Percentiles rank a stretch among this genome's conserved stretches.
Conservation (phyloP, 2,797 vertebrate species). For the Nannoperca obscura region DNA sequence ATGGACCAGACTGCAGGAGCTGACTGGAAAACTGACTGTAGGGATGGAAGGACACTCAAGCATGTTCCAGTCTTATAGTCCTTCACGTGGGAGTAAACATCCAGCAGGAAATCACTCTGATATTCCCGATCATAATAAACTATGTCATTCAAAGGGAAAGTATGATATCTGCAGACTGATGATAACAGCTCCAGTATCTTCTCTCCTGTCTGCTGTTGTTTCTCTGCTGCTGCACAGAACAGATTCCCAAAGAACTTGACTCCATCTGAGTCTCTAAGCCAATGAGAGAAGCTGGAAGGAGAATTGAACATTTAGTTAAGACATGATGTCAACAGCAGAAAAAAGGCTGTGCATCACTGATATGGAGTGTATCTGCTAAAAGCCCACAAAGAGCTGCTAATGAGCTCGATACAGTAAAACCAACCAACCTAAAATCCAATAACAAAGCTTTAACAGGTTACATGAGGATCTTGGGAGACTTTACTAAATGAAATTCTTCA, state of each 20-base stretch:
- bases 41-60: no score
- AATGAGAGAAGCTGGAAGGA: neutral
- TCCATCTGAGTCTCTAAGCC: neutral
- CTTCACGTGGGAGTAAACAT: no score
- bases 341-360: neutral
- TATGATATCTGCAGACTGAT: slow-evolving; percentile 25
- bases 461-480: no score
- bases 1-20: no score
- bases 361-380: neutral
- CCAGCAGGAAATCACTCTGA: neutral
- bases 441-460: no score
- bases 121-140: neutral
- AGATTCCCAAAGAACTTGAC: slow-evolving; percentile 18
- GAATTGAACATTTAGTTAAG: neutral
- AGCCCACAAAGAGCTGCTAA: neutral
- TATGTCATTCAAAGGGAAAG: neutral
- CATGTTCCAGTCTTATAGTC: no score
- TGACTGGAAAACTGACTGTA: no score
- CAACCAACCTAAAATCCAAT: no score
- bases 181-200: slow-evolving; percentile 36
- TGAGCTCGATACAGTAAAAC: neutral
- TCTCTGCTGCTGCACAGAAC: slow-evolving; percentile 29
- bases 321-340: neutral
- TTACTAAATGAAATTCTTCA: neutral
- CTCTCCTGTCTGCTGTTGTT: slow-evolving; percentile 31